Conservation (phyloP, 2,888 invertebrate species). For the Hecatera dysodea region DNA sequence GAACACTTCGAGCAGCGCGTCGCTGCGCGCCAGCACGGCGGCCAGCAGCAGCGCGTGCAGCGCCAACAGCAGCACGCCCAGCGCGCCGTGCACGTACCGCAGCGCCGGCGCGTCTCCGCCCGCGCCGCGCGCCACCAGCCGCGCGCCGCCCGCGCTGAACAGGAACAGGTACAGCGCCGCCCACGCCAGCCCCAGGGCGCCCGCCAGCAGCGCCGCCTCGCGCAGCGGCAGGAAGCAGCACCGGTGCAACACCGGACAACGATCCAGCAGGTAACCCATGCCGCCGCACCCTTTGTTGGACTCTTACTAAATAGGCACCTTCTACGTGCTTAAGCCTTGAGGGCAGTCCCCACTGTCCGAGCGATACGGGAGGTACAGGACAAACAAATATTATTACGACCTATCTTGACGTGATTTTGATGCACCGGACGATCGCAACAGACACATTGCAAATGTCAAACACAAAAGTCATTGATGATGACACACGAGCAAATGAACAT, state of each 20-base stretch:
- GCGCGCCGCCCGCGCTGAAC: slow-evolving; percentile 59
- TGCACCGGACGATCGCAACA: not conserved
- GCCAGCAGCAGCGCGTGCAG: slow-evolving; percentile 68
- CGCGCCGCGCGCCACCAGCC: slow-evolving; percentile 44
- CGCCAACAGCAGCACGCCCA: slow-evolving; percentile 70
- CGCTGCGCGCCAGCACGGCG: slow-evolving; percentile 63
- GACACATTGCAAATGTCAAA: not conserved
- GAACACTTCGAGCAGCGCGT: slow-evolving; percentile 73
- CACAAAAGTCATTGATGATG: not conserved
- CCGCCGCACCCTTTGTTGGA: not conserved
- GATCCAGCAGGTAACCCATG: slow-evolving; percentile 72
- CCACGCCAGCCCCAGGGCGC: slow-evolving; percentile 66
- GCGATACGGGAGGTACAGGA: no score
- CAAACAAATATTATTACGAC: not conserved
- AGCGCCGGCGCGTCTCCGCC: slow-evolving; percentile 39
- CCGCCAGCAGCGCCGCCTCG: slow-evolving; percentile 65
- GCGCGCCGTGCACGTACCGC: slow-evolving; percentile 67
- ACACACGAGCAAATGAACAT: not conserved
- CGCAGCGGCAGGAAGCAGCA: slow-evolving; percentile 66
- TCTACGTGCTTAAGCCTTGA: not conserved
- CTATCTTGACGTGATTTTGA: slow-evolving; percentile 15
- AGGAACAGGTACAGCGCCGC: slow-evolving; percentile 63
- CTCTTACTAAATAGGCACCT: not conserved
- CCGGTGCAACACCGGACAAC: slow-evolving; percentile 67
- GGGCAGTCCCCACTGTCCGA: no score